phyloP scores from a whole-genome alignment of 2,113 vertebrate genomes.

The Lampris incognitus region DNA sequence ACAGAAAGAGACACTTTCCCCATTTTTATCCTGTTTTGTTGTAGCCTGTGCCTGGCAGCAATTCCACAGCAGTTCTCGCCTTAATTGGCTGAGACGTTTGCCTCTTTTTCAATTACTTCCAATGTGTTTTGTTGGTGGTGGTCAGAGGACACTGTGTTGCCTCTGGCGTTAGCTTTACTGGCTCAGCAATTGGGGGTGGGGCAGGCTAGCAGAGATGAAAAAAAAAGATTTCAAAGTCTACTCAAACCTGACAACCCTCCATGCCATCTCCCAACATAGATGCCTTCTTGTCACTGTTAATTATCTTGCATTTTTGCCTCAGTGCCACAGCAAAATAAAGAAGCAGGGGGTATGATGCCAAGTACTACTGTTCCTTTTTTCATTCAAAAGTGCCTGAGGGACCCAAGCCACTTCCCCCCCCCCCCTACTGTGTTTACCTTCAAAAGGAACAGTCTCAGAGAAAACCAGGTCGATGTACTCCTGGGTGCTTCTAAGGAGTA shows the following conservation, averaged over 20 bases:
- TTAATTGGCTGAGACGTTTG: conserved; percentile 54
- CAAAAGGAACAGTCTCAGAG: conserved; percentile 67
- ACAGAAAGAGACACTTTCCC: conserved; percentile 24
- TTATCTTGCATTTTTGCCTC: conserved; percentile 65
- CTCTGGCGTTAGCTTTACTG: conserved; percentile 43
- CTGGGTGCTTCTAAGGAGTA: conserved; percentile 55
- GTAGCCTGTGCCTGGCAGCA: conserved; percentile 46
- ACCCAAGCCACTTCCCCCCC: conserved; percentile 36
- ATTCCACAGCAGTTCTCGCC: conserved; percentile 19
- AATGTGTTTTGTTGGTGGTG: conserved; percentile 34
- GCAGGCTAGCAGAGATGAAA: conserved; percentile 3
- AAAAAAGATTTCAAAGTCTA: conserved; percentile 30
- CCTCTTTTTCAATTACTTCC: conserved; percentile 46
- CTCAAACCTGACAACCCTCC: conserved; percentile 36
- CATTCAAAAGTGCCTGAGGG: conserved; percentile 57
- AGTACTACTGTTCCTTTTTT: conserved; percentile 47
- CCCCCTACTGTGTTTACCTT: conserved; percentile 56
- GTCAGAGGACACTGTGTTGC: conserved; percentile 32
- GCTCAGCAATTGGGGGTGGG: conserved; percentile 30
- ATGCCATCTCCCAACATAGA: conserved; percentile 27
- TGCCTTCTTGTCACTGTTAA: conserved; percentile 64
- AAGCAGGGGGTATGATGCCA: conserved; percentile 53
- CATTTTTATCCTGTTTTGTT: conserved; percentile 30
- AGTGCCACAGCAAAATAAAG: conserved; percentile 43
- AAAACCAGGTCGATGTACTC: conserved; percentile 72